These are phyloP conservation scores for Tor tambroides DNA, from an alignment of 2,113 vertebrate genomes.

Conservation along the genomic window DNA sequence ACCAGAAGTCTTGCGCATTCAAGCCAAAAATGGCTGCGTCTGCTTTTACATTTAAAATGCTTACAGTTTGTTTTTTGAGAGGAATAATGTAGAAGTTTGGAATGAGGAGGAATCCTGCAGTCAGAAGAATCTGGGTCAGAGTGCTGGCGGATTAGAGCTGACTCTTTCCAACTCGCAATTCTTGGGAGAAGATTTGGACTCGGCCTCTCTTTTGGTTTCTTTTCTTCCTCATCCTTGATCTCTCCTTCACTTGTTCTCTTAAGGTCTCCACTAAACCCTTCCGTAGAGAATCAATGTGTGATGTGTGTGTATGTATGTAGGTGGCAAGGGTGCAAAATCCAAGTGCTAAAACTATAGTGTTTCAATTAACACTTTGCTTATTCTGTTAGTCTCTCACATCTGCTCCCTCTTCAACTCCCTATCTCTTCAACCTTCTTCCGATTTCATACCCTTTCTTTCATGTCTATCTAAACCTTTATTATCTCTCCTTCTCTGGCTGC, in stretches of 20 bases:
- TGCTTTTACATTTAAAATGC: too few relatives aligned
- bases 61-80: background rate
- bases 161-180: too few relatives aligned
- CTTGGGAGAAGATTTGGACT: too few relatives aligned
- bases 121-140: too few relatives aligned
- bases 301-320: conserved; percentile 6
- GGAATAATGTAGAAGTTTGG: too few relatives aligned
- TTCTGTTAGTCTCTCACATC: conserved; percentile 15
- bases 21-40: too few relatives aligned
- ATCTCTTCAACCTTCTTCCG: background rate
- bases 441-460: background rate
- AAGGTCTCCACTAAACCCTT: background rate
- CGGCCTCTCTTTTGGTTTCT: background rate
- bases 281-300: background rate
- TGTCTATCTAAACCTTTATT: conserved; percentile 5
- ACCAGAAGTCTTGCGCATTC: too few relatives aligned
- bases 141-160: too few relatives aligned
- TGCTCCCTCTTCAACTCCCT: background rate
- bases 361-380: conserved; percentile 25
- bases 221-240: background rate
- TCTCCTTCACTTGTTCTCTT: background rate
- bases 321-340: background rate
- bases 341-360: conserved; percentile 10
- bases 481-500: background rate
- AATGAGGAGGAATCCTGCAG: too few relatives aligned